Evolutionary conservation across 2,797 vertebrate genomes (phyloP), one percentile per base, ranked within the genome.

Genomic region (Dromococcyx pavoninus): DNA sequence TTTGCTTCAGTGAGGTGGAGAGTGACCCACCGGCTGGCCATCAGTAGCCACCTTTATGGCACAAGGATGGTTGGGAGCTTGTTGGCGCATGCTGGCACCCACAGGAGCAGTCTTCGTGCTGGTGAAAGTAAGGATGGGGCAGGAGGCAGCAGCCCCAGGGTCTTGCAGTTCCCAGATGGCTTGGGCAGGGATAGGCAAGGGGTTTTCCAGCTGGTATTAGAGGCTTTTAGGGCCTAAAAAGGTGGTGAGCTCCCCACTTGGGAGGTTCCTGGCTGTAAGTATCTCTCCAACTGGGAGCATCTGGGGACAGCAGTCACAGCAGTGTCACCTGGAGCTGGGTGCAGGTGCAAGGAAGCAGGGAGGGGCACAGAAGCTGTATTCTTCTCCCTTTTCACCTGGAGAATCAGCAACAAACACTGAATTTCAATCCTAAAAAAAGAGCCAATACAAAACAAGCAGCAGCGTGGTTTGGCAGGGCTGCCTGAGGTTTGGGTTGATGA

Each of bases 91-190:
- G 17, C 17, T 1, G 1, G 28, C 39, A 48, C 39, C 30, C 23
- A 1, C 1, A 1, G 69, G 43, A 83, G 32, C 25, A 83, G n/a
- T 23, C 22, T 28, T 4, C 5, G 23, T 10, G 69, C 54, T 33
- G 57, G 3, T 41, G 30, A 75, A 69, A 65, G 41, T 22, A 80
- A 74, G 60, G 56, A 37, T 0, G 8, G 10, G 35, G 43, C 53
- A 87, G 61, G 17, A 57, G 9, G 10, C 15, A 33, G 54, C 2
- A 1, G 16, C 14, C 23, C 41, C 30, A n/a, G 50, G 3, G 27
- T 35, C n/a, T 30, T 74, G 64, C 1, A 0, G 9, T 37, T 39
- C 10, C 23, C 17, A 0, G 0, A 37, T 11, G 7, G 25, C 35
- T 46, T 32, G 15, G 4, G 9, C 9, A 85, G n/a, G 43, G 56